Evolutionary conservation across 2,113 vertebrate species (phyloP), one percentile per base, ranked within the genome.

Genomic region (Brachypodius melanocephalos): DNA sequence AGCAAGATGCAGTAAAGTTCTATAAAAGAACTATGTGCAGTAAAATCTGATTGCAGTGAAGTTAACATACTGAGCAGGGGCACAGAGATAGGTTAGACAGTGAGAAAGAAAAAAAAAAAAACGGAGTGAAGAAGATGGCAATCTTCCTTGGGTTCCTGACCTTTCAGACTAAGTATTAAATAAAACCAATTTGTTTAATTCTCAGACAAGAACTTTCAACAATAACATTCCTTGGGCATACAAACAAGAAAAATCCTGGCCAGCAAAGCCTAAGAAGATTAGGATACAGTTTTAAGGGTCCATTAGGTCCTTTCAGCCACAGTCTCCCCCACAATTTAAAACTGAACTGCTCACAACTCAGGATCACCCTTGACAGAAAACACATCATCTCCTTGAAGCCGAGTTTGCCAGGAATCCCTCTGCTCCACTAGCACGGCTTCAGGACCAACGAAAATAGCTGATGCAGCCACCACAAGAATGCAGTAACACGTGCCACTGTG

Each of bases 231-330:
- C 51, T 80, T 59, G 55, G 31, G 63, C 2, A 5, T 61, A 55
- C 43, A 57, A 93, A 74, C 73, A 93, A 83, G 84, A 92, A 90
- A 96, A 93, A 90, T 65, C 67, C 79, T 61, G 45, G 36, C 49
- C 61, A 83, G 75, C 55, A 91, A 83, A 66, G 55, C 42, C 77
- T 93, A 94, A 94, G 77, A 85, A 87, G 93, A 94, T 95, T 93
- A 97, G n/a, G 13, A 54, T 6, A 21, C 20, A 55, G 83, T 66
- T 69, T 81, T 81, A 90, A 84, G 57, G 40, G 73, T 77, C 26
- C 46, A 36, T 36, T 66, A 80, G 54, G 42, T 66, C 54, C 79
- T 88, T 92, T 77, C 79, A 86, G 62, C 18, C 14, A 78, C 66
- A 81, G 31, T 32, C 65, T 67, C 31, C 55, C 38, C n/a, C 28